Evolutionary conservation across 1,140 invertebrate genomes (phyloP), one percentile per base, ranked within the genome.

Genomic region (Drosophila hydei): DNA sequence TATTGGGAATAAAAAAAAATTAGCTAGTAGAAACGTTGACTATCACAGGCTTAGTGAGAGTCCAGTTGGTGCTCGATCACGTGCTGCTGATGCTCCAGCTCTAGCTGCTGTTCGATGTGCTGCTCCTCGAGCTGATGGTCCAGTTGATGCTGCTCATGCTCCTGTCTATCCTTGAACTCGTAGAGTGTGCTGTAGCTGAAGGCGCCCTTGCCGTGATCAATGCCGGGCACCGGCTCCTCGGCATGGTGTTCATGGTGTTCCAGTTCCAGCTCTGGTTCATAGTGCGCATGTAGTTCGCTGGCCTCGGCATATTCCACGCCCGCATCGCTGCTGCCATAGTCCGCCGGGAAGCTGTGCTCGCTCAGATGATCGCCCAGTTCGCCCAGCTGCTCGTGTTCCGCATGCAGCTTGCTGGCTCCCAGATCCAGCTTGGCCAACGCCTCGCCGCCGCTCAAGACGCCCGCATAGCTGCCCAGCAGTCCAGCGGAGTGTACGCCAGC

Each of bases 161-260:
- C 81, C 11, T 87, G 65, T 0, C 80, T 65, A 40, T 90, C 83
- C 71, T 90, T 90, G 67, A 89, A 90, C 69, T 90, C 89, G 38
- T 90, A 90, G 19, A 85, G 68, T 1, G 89, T 90, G 63, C 89
- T 90, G 43, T 90, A 90, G 64, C 88, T 90, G 12, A 90, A 89
- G 33, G 89, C 89, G 2, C 84, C 89, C 58, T 90, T 90, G 76
- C 89, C 89, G 33, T 90, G 89, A 54, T 90, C 84, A 36, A 90
- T 90, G 47, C 89, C 89, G 0, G 80, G 84, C 52, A 90, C 89
- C 3, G 89, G 80, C 69, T 77, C 68, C 5, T 79, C 58, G 16
- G 38, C n/a, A 42, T 42, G 38, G 8, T 42, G 38, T 21, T 48
- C n/a, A 7, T 40, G n/a, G 7, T 16, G 38, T 21, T 48, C 42